phyloP scores from a whole-genome alignment of 2,888 invertebrate genomes.

The Belgica antarctica region DNA sequence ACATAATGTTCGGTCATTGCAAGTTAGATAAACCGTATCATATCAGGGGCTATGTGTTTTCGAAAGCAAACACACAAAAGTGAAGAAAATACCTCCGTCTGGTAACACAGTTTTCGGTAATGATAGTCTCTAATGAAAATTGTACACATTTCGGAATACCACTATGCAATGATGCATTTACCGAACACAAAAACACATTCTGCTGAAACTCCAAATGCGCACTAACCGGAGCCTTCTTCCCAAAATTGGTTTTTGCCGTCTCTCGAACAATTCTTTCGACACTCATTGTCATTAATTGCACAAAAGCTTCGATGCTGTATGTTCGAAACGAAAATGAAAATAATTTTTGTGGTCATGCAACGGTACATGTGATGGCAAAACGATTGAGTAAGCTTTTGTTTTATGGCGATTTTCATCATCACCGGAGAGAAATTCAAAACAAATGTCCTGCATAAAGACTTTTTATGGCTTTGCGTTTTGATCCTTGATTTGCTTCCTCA shows the following conservation, averaged over 20 bases:
- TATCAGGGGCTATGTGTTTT: background rate
- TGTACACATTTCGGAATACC: background rate
- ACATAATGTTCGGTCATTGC: slow-evolving; percentile 6
- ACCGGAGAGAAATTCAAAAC: background rate
- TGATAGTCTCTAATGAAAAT: slow-evolving; percentile 10
- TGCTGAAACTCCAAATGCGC: background rate
- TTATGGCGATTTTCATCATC: background rate
- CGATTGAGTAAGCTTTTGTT: slow-evolving; percentile 7
- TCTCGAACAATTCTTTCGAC: background rate
- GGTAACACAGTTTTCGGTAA: background rate
- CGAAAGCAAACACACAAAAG: slow-evolving; percentile 15
- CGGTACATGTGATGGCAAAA: background rate
- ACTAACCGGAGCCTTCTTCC: background rate
- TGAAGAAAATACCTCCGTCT: background rate
- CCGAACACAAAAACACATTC: background rate
- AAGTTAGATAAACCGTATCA: background rate
- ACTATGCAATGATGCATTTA: slow-evolving; percentile 10
- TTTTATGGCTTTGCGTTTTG: background rate
- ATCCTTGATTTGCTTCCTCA: slow-evolving; percentile 11
- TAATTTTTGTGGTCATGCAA: background rate
- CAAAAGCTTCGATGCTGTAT: too few species aligned
- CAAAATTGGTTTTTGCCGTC: background rate
- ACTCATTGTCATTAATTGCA: background rate
- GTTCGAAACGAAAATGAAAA: slow-evolving; percentile 10
- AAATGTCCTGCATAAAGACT: background rate